Conservation (phyloP, 2,797 vertebrate genomes). For the Helicolenus hilgendorfi region DNA sequence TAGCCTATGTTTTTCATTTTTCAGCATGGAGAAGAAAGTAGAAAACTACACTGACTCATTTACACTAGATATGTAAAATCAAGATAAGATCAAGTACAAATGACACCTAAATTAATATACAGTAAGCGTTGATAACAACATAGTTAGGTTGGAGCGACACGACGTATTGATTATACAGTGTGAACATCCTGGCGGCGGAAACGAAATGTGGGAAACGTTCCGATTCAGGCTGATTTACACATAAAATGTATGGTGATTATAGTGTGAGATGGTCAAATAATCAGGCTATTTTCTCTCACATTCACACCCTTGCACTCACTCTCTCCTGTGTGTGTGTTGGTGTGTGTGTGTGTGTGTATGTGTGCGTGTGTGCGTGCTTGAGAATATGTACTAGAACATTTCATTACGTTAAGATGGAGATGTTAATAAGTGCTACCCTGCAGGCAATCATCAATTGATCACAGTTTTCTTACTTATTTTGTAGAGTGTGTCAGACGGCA, state of each 20-base stretch:
- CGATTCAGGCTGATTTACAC: slow-evolving; percentile 38
- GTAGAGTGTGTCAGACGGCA: slow-evolving; percentile 19
- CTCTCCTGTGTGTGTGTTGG: not conserved
- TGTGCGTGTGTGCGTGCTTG: not conserved
- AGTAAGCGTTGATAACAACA: slow-evolving; percentile 10
- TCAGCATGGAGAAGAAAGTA: not conserved
- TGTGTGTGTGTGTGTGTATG: not conserved
- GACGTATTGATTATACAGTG: slow-evolving; percentile 19
- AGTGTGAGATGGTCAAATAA: slow-evolving; percentile 61
- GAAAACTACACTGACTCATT: not conserved
- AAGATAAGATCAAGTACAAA: slow-evolving; percentile 10
- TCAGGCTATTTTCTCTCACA: slow-evolving; percentile 27
- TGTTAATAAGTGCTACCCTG: slow-evolving; percentile 62
- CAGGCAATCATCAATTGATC: slow-evolving; percentile 67
- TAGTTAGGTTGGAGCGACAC: slow-evolving; percentile 27
- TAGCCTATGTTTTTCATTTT: not conserved
- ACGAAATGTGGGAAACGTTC: slow-evolving; percentile 39
- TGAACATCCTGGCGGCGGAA: slow-evolving; percentile 16
- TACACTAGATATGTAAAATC: not conserved
- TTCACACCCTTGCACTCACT: slow-evolving; percentile 15
- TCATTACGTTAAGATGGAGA: slow-evolving; percentile 62
- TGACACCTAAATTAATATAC: slow-evolving; percentile 22
- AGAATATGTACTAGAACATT: slow-evolving; percentile 26
- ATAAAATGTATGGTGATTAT: slow-evolving; percentile 51
- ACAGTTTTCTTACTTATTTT: slow-evolving; percentile 49